Evolutionary conservation across 2,113 vertebrate species (phyloP).

Genomic region (Motacilla tschutschensis): DNA sequence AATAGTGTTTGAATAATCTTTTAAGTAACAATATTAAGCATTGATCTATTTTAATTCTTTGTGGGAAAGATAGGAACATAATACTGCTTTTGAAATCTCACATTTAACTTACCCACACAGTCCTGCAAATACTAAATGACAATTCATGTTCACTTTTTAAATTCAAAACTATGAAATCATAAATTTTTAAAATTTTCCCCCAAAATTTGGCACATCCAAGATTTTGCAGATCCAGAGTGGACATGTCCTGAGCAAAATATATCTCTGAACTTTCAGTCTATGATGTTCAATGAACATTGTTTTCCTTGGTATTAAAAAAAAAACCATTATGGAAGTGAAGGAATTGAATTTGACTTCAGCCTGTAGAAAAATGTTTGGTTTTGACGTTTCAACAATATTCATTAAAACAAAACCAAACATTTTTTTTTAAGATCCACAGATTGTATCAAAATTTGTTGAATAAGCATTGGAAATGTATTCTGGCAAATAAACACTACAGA

Average conservation of each 20-base stretch:
- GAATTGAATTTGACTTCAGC: not conserved
- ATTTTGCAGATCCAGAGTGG: not conserved
- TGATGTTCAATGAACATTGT: not conserved
- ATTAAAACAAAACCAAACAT: accelerated
- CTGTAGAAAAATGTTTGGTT: not conserved
- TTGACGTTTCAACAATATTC: not conserved
- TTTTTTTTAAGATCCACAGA: not conserved
- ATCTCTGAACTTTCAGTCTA: not conserved
- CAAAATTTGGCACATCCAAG: not conserved
- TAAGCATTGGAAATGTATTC: not conserved
- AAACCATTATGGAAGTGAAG: not conserved
- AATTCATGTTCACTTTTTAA: not conserved
- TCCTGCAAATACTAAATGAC: not conserved
- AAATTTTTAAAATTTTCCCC: not conserved
- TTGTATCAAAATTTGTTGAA: not conserved
- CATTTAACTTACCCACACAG: not conserved
- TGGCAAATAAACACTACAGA: not conserved
- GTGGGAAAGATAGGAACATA: not conserved
- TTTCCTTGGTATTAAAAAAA: not conserved
- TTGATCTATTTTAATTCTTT: not conserved
- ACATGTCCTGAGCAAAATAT: not conserved
- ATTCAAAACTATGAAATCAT: not conserved
- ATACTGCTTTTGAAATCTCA: not conserved
- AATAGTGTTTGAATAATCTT: not conserved
- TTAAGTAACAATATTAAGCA: not conserved